Evolutionary conservation across 1,140 invertebrate species (phyloP), one percentile per base, ranked within the genome.

Genomic region (Trichogramma pretiosum): DNA sequence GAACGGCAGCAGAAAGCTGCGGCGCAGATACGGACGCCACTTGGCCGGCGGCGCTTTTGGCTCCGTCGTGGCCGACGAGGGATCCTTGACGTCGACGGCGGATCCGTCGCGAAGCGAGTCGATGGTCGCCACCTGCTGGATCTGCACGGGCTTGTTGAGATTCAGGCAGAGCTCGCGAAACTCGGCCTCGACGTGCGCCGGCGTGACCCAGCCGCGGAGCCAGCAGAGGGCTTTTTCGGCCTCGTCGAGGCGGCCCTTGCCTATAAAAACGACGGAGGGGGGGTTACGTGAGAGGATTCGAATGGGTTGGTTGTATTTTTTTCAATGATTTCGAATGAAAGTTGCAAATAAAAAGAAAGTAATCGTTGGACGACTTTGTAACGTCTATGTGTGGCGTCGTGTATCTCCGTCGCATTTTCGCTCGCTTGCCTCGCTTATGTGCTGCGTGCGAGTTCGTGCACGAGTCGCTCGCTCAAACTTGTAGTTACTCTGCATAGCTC

Each of bases 181-280:
- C 57, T 85, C 82, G 0, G 62, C 48, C 45, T 75, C 71, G 0
- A 84, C 75, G 2, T 74, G 63, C 1, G 61, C 51, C 5, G 75
- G 57, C 1, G 57, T 58, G 0, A 75, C 75, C 81, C 80, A 83
- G 5, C 84, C 84, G 26, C 85, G 69, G 0, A 88, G 58, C 77
- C 80, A 83, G 33, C 74, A 72, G 14, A 85, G 63, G 2, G 81
- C 67, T 11, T 58, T 59, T 36, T 75, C 62, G 0, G 80, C 76
- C 18, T 84, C 81, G 4, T 72, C 61, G 19, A 75, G 54, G 21
- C 77, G 73, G 38, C 77, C 77, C 55, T 77, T 79, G 0, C 70
- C 76, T 58, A 78, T 73, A 53, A 45, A 52, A n/a, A n/a, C n/a
- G n/a, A n/a, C n/a, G n/a, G n/a, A n/a, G n/a, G n/a, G n/a, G n/a